Base-by-base conservation (phyloP, 1,140 invertebrate species). In the Microplitis mediator region DNA sequence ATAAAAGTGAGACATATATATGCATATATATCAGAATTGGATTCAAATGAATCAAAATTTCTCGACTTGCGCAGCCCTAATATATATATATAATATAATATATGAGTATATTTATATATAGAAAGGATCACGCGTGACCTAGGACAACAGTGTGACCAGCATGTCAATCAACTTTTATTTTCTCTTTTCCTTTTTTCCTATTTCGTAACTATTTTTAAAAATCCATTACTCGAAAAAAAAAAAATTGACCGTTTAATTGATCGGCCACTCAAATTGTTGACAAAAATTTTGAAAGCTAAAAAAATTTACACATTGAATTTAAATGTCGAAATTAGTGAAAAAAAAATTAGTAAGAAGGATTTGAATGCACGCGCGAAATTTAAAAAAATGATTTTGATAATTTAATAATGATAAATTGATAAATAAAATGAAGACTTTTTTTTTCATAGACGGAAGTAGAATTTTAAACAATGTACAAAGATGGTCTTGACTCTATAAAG, bases 71-170 rank as follows among this genome's bases (percentile, higher is more conserved):
- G 2, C 23, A 23, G 23, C 23, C 23, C 23, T 23, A 23, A n/a
- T n/a, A 23, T 56, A 56, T 56, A 56, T n/a, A 56, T 56, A 14
- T 56, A 23, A 23, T 23, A 23, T 23, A 23, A 23, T 23, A 23
- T 23, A 23, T 23, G 23, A 23, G 23, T 23, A 23, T 23, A 69
- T 73, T 69, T 60, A 76, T 71, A 77, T 75, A 75, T 74, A 85
- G 73, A 72, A 66, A 77, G 74, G 71, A 70, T 84, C 82, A 83
- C 80, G 82, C 82, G 81, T 84, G 85, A 86, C 85, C 85, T 86
- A 86, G 85, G 84, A 84, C 85, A 86, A 86, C 84, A 85, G 80
- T 82, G 83, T 82, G 84, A 86, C 82, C 83, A 85, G 85, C 84
- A 86, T 85, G 84, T 84, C 84, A 84, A 86, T 84, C 83, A 78